Evolutionary conservation across 2,113 vertebrate species (phyloP).

Genomic region (Oreocharis arfaki): DNA sequence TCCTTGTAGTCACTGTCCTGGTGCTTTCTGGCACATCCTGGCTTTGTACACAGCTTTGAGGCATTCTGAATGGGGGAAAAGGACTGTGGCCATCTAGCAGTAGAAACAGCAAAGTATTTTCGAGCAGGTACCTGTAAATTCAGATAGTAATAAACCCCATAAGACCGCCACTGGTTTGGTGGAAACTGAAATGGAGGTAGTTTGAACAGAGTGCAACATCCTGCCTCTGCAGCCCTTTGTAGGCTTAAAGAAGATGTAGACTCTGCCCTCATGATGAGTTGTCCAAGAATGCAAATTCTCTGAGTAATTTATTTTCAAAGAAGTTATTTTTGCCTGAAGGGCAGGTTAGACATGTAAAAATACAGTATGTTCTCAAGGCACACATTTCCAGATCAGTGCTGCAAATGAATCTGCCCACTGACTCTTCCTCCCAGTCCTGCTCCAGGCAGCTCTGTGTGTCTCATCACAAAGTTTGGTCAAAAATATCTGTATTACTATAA

Average conservation of each 20-base stretch:
- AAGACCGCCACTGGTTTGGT: not conserved
- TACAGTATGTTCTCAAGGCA: not conserved
- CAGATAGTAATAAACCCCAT: not conserved
- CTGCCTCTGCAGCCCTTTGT: not conserved
- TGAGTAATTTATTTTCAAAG: slow-evolving; percentile 1
- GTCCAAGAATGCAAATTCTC: not conserved
- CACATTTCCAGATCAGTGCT: not conserved
- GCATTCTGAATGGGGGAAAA: not conserved
- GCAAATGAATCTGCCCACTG: not conserved
- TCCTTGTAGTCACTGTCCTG: not conserved
- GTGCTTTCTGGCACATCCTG: not conserved
- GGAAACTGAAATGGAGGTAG: not conserved
- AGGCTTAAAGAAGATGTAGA: not conserved
- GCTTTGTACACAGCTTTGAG: not conserved
- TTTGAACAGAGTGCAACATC: not conserved
- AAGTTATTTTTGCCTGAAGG: not conserved
- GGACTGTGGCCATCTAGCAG: not conserved
- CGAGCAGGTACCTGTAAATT: not conserved
- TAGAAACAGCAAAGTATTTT: not conserved
- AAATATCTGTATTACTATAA: slow-evolving; percentile 1
- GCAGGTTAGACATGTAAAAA: not conserved
- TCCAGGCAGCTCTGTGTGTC: not conserved
- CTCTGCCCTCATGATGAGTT: not conserved
- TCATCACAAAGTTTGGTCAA: not conserved
- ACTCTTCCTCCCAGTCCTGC: not conserved